A percentile compares a stretch with the other conserved stretches of the same genome.
phyloP scores from a whole-genome alignment of 2,888 invertebrate genomes.

The Polylopha cassiicola region DNA sequence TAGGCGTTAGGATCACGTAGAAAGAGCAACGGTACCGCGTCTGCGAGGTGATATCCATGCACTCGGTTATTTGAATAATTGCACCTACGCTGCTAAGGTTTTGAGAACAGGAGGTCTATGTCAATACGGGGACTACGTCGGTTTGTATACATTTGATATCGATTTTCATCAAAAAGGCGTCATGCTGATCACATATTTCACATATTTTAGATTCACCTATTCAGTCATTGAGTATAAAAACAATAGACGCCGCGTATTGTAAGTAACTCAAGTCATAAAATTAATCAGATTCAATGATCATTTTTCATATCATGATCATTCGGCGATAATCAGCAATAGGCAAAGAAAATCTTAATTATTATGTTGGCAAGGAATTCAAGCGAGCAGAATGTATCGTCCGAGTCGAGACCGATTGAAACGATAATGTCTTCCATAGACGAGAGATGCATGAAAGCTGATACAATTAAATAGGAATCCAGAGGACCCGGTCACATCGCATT shows the following conservation, averaged over 20 bases:
- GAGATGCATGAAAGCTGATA: slow-evolving; percentile 54
- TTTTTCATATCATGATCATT: slow-evolving; percentile 12
- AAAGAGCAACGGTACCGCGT: slow-evolving; percentile 57
- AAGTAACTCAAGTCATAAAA: slow-evolving; percentile 2
- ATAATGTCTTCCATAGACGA: slow-evolving; percentile 26
- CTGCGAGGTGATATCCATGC: slow-evolving; percentile 35
- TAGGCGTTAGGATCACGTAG: slow-evolving; percentile 65
- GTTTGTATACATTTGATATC: slow-evolving; percentile 15
- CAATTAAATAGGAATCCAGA: slow-evolving; percentile 61
- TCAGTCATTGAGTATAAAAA: background rate
- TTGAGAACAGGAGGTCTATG: slow-evolving; percentile 25
- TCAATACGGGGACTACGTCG: slow-evolving; percentile 26
- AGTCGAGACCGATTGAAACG: slow-evolving; percentile 36
- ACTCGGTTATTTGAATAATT: slow-evolving; percentile 63
- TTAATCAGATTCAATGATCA: slow-evolving; percentile 14
- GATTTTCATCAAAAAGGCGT: too few relatives aligned
- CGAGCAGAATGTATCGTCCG: slow-evolving; percentile 37
- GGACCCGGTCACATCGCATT: slow-evolving; percentile 54
- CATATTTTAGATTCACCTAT: slow-evolving; percentile 2
- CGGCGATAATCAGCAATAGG: slow-evolving; percentile 8
- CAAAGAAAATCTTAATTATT: slow-evolving; percentile 21
- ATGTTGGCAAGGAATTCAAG: slow-evolving; percentile 27
- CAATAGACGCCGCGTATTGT: background rate
- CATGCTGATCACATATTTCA: too few relatives aligned
- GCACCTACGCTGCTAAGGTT: slow-evolving; percentile 33